Base-by-base conservation (phyloP, 1,140 invertebrate species). In the Drosophila elegans region DNA sequence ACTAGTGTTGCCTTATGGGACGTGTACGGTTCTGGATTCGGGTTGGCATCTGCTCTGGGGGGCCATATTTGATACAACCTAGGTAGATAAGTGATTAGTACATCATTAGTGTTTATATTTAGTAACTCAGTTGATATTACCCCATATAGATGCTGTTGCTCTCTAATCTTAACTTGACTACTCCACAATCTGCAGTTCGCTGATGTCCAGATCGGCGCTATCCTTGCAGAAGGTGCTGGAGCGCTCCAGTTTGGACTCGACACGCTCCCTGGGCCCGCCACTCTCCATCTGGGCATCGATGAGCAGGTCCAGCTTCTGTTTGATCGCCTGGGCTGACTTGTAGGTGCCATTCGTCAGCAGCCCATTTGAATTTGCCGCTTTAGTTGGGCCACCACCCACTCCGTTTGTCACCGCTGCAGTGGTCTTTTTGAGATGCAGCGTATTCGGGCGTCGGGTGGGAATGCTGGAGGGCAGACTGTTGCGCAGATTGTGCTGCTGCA, bases 171-270 rank as follows among this genome's bases (percentile, higher is more conserved):
- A 34, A 16, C 13, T 45, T 11, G 16, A 60, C 66, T 91, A 92
- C 64, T 92, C 91, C 39, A 92, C 89, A 42, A 92, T 92, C 55
- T 92, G 90, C 62, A 92, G 78, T 36, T 92, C 89, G 29, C 78
- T 78, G 3, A 91, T 54, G 49, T 83, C 80, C 71, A 91, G 39
- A 61, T 92, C 92, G 21, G 91, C 80, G 51, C 76, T 76, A 7
- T 92, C 92, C 71, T 92, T 92, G 72, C 91, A 92, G 39, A 92
- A 92, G 6, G 92, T 92, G 68, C 91, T 92, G 3, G 92, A 92
- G 21, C 92, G 81, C 54, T 92, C 92, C 53, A 92, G 71, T 66
- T 92, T 92, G 9, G 86, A 88, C 53, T 92, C 91, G 3, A 91
- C 84, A 7, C 76, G 68, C 49, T 80, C 74, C 61, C 59, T 73